These are phyloP conservation scores for Danio choprae DNA, from an alignment of 2,797 vertebrate genomes.

Conservation along the genomic window DNA sequence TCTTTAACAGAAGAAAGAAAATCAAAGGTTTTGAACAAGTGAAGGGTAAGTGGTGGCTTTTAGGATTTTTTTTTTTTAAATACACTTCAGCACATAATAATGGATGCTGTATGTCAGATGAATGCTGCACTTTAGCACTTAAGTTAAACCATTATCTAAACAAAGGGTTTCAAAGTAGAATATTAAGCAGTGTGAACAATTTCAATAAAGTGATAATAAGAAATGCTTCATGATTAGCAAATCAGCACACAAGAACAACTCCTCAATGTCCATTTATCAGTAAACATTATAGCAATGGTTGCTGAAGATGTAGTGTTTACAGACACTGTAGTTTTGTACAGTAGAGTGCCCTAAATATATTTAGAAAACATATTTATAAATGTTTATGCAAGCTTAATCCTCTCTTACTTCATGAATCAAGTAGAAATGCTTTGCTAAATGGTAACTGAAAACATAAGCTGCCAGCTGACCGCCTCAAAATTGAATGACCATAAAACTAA, in stretches of 20 bases:
- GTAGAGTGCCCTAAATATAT: no score
- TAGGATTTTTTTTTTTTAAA: no score
- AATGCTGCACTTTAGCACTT: no score
- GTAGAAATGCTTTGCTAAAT: background rate
- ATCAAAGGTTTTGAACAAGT: no score
- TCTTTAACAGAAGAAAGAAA: no score
- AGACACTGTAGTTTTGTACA: background rate
- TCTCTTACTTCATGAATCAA: background rate
- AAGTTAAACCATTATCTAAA: no score
- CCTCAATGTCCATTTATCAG: background rate
- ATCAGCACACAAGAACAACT: background rate
- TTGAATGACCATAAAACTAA: conserved; percentile 16
- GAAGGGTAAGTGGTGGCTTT: no score
- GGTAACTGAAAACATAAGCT: background rate
- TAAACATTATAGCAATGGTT: background rate
- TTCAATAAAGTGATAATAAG: no score
- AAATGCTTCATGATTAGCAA: background rate
- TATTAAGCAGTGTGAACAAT: no score
- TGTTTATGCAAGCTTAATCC: background rate
- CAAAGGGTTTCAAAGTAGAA: no score
- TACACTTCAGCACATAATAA: no score
- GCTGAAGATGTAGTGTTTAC: background rate
- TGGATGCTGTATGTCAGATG: no score
- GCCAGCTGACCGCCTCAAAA: background rate
- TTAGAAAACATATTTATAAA: background rate